Evolutionary conservation across 2,797 vertebrate genomes (phyloP).

Genomic region (Poeciliopsis infans): DNA sequence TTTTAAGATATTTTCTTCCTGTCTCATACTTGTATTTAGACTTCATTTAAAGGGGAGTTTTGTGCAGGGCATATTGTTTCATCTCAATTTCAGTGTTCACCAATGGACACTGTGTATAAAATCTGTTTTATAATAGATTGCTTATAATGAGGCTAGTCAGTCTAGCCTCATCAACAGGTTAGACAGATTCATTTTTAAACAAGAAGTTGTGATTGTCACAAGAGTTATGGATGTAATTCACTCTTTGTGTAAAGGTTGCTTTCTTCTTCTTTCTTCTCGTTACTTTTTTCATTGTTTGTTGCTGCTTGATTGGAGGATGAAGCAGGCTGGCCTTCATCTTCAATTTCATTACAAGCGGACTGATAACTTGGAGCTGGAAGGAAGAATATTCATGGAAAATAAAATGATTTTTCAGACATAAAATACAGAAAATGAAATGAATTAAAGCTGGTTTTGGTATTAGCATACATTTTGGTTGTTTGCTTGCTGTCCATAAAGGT

Average conservation of each 20-base stretch:
- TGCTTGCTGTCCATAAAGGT: constrained; percentile 9
- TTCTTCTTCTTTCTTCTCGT: not conserved
- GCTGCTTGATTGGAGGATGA: not conserved
- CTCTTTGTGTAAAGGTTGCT: constrained; percentile 3
- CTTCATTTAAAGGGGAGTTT: not conserved
- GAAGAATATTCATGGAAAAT: not conserved
- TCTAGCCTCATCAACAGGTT: not conserved
- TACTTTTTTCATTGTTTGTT: not conserved
- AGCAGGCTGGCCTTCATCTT: not conserved
- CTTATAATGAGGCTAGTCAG: not conserved
- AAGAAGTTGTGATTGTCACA: not conserved
- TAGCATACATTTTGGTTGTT: not conserved
- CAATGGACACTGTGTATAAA: not conserved
- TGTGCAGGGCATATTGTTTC: not conserved
- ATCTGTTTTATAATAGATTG: not conserved
- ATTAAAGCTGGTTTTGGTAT: not conserved
- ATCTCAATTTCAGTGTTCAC: not conserved
- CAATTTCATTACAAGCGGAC: not conserved
- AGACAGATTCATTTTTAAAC: not conserved
- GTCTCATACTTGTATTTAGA: not conserved
- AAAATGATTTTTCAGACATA: not conserved
- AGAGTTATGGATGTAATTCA: not conserved
- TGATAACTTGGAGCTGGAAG: not conserved
- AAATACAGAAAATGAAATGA: not conserved
- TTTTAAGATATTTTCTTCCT: not conserved